These are phyloP conservation scores for Acanthosoma haemorrhoidale DNA, from an alignment of 2,888 invertebrate species.

Conservation along the genomic window DNA sequence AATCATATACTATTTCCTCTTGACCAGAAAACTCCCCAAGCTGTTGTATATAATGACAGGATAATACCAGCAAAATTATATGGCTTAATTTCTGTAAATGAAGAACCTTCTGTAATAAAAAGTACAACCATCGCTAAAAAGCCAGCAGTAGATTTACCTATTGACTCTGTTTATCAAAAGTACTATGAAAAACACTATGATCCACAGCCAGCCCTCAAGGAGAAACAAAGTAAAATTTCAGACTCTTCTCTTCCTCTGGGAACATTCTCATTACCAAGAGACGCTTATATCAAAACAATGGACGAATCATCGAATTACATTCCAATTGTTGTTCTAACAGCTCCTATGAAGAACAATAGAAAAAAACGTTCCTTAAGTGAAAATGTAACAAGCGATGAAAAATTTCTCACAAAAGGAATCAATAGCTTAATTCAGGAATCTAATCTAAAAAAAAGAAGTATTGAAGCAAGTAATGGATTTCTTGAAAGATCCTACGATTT, in stretches of 20 bases:
- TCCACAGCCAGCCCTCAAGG: not conserved
- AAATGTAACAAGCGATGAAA: conserved; percentile 1
- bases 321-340: conserved; percentile 31
- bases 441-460: not conserved
- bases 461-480: not conserved
- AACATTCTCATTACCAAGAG: conserved; percentile 25
- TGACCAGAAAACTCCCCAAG: conserved; percentile 31
- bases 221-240: not conserved
- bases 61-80: conserved; percentile 35
- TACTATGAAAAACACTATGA: conserved; percentile 1
- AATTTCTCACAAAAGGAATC: not conserved
- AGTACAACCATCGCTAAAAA: not conserved
- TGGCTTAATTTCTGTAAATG: conserved; percentile 18
- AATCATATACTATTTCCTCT: conserved; percentile 33
- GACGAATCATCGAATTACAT: conserved; percentile 26
- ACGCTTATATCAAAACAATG: conserved; percentile 22
- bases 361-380: conserved; percentile 7
- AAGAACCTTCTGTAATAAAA: not conserved
- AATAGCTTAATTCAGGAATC: not conserved
- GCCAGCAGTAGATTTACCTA: not conserved
- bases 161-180: not conserved
- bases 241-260: not conserved
- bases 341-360: not conserved
- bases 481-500: not conserved
- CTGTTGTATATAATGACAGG: conserved; percentile 33